Evolutionary conservation across 2,113 vertebrate genomes (phyloP).

Genomic region (Phaethon lepturus): DNA sequence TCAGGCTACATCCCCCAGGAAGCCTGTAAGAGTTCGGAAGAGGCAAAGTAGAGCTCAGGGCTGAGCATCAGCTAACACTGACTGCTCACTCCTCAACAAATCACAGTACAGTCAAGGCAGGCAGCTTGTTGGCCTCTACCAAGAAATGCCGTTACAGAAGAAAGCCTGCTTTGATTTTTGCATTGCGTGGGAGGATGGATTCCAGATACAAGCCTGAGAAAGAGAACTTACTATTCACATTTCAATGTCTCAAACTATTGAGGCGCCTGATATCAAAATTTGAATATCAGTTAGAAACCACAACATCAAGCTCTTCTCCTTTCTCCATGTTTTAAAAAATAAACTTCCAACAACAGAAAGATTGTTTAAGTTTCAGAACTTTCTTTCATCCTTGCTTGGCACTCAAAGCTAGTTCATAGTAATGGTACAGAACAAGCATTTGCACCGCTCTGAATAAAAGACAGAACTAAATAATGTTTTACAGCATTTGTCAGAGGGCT

Average conservation of each 20-base stretch:
- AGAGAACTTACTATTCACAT: background rate
- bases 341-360: background rate
- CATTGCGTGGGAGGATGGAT: background rate
- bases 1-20: background rate
- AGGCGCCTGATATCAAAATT: background rate
- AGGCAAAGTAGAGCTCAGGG: background rate
- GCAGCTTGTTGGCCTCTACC: background rate
- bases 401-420: background rate
- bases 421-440: background rate
- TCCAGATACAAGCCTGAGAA: background rate
- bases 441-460: background rate
- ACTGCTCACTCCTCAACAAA: background rate
- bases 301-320: background rate
- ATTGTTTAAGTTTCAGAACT: background rate
- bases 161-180: background rate
- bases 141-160: background rate
- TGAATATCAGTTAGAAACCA: background rate
- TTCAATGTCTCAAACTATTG: background rate
- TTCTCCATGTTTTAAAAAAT: constrained; percentile 35
- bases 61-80: background rate
- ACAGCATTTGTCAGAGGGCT: background rate
- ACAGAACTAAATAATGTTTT: background rate
- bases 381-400: background rate
- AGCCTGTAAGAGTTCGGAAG: background rate
- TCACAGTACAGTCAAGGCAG: background rate